A percentile compares a stretch with the other conserved stretches of the same genome.
These are phyloP conservation scores for Cossypha caffra DNA, from an alignment of 2,797 vertebrate genomes.

Conservation along the genomic window DNA sequence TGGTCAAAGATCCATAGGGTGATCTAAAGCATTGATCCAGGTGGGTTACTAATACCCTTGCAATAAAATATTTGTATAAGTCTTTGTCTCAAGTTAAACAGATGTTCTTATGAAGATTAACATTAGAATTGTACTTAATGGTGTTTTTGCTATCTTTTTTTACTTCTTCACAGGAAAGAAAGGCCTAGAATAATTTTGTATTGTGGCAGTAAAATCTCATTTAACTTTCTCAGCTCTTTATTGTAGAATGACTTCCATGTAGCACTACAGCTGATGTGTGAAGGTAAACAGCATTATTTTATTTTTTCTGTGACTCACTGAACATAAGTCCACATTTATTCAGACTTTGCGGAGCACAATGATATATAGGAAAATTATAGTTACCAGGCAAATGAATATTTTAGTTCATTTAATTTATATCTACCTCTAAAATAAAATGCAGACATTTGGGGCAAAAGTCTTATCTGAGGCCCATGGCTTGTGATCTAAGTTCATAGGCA, in stretches of 20 bases:
- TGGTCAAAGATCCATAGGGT: not conserved
- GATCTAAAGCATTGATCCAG: not conserved
- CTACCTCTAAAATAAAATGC: not conserved
- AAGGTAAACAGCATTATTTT: slow-evolving; percentile 18
- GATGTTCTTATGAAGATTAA: not conserved
- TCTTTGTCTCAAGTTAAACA: not conserved
- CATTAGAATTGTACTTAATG: not conserved
- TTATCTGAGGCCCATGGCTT: not conserved
- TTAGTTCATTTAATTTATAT: not conserved
- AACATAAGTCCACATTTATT: not conserved
- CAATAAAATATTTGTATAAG: not conserved
- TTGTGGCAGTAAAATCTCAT: not conserved
- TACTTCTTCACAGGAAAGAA: not conserved
- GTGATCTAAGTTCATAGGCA: not conserved
- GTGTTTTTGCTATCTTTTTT: not conserved
- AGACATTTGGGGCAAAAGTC: not conserved
- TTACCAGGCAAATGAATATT: not conserved
- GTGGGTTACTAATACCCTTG: not conserved
- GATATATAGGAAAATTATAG: not conserved
- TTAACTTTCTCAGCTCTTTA: not conserved
- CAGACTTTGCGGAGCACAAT: not conserved
- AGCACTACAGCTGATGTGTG: not conserved
- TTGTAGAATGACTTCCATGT: not conserved
- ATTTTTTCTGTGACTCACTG: slow-evolving; percentile 21
- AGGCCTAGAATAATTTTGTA: not conserved